Percentiles rank a stretch among this genome's conserved stretches.
Evolutionary conservation across 2,888 invertebrate species (phyloP).

Genomic region (Pterostichus madidus): DNA sequence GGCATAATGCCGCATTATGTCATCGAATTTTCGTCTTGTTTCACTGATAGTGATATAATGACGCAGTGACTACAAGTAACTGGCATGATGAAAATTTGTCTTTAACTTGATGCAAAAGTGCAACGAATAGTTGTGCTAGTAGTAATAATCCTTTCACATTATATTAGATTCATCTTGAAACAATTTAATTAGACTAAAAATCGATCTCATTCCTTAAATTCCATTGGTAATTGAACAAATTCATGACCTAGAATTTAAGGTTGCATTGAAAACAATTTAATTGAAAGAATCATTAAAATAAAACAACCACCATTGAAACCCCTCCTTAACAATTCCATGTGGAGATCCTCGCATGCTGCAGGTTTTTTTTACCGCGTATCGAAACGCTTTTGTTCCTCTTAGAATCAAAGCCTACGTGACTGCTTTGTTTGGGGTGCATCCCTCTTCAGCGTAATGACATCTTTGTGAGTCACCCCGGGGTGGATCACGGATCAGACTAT

Average conservation of each 20-base stretch:
- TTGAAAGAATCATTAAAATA: slow-evolving; percentile 44
- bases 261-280: neutral
- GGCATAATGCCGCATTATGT: too few relatives aligned
- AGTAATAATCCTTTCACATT: too few relatives aligned
- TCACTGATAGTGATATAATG: too few relatives aligned
- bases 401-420: slow-evolving; percentile 62
- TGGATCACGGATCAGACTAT: slow-evolving; percentile 60
- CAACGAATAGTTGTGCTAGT: too few relatives aligned
- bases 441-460: slow-evolving; percentile 66
- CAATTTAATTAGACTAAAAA: slow-evolving; percentile 19
- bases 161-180: neutral
- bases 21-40: too few relatives aligned
- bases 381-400: slow-evolving; percentile 40
- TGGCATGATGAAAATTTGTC: too few relatives aligned
- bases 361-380: slow-evolving; percentile 46
- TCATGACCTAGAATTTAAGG: neutral
- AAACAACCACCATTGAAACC: neutral
- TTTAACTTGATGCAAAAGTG: too few relatives aligned
- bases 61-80: too few relatives aligned
- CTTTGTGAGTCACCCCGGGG: slow-evolving; percentile 64
- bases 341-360: slow-evolving; percentile 34
- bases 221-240: neutral
- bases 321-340: slow-evolving; percentile 4
- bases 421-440: slow-evolving; percentile 65
- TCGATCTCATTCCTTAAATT: neutral